These are phyloP conservation scores for Catagonus wagneri DNA, from an alignment of 2,113 vertebrate genomes.

Conservation along the genomic window DNA sequence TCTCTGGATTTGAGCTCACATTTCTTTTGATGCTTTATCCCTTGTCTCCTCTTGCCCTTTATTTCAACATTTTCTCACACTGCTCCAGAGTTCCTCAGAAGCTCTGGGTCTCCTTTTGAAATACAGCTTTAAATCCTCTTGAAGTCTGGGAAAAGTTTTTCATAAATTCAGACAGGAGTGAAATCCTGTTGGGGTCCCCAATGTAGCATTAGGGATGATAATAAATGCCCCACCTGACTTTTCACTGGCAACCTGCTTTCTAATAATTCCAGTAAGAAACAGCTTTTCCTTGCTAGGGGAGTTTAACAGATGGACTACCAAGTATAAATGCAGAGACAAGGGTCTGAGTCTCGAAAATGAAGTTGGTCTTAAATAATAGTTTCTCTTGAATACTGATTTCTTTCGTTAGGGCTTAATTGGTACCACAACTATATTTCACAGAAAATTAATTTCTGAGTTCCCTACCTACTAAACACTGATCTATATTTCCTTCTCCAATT, in stretches of 20 bases:
- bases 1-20: background rate
- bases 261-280: constrained; percentile 44
- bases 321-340: background rate
- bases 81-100: background rate
- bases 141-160: constrained; percentile 19
- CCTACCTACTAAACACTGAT: no score
- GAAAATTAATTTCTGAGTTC: no score
- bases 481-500: no score
- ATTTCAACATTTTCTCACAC: background rate
- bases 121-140: background rate
- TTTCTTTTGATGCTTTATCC: constrained; percentile 5
- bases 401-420: no score
- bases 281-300: background rate
- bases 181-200: background rate
- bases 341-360: background rate
- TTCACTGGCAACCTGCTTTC: background rate
- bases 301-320: background rate
- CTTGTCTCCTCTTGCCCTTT: constrained; percentile 2
- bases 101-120: background rate
- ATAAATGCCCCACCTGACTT: background rate
- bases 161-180: background rate
- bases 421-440: no score
- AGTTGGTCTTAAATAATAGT: no score
- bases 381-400: no score
- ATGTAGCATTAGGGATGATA: background rate